These are phyloP conservation scores for Neotoxoptera formosana DNA, from an alignment of 1,140 invertebrate species.

Conservation along the genomic window DNA sequence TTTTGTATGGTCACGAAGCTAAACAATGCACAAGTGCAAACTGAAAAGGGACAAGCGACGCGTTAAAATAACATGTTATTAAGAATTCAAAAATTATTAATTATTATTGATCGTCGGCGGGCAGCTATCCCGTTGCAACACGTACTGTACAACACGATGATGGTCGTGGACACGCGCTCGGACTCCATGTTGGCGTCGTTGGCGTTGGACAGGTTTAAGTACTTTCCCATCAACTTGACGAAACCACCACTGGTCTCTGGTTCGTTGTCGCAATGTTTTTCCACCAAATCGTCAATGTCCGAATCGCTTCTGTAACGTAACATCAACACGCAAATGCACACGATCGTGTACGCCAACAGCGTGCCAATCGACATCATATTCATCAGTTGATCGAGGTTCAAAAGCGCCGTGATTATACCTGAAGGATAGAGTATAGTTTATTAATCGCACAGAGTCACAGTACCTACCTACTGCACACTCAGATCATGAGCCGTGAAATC, in stretches of 20 bases:
- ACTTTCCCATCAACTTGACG: constrained; percentile 63
- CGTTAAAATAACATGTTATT: not conserved
- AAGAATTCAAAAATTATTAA: not conserved
- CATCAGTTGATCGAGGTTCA: constrained; percentile 86
- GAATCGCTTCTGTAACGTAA: constrained; percentile 69
- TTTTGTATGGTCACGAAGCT: not conserved
- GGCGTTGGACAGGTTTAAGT: constrained; percentile 61
- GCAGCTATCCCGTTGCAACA: not conserved
- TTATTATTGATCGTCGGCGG: not conserved
- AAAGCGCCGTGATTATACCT: constrained; percentile 84
- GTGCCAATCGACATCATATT: constrained; percentile 97
- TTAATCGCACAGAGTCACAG: not conserved
- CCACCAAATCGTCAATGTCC: constrained; percentile 55
- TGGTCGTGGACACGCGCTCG: constrained; percentile 61
- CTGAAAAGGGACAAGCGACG: not conserved
- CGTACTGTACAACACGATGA: constrained; percentile 63
- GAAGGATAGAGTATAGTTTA: not conserved
- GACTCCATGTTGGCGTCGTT: constrained; percentile 60
- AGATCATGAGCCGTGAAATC: not conserved
- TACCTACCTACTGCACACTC: not conserved
- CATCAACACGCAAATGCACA: constrained; percentile 86
- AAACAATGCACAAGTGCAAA: not conserved
- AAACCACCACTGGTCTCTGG: not conserved
- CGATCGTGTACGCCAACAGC: constrained; percentile 89
- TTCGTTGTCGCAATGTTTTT: not conserved